These are phyloP conservation scores for Pristionchus arcanus DNA, from an alignment of 2,888 invertebrate species.

Conservation along the genomic window DNA sequence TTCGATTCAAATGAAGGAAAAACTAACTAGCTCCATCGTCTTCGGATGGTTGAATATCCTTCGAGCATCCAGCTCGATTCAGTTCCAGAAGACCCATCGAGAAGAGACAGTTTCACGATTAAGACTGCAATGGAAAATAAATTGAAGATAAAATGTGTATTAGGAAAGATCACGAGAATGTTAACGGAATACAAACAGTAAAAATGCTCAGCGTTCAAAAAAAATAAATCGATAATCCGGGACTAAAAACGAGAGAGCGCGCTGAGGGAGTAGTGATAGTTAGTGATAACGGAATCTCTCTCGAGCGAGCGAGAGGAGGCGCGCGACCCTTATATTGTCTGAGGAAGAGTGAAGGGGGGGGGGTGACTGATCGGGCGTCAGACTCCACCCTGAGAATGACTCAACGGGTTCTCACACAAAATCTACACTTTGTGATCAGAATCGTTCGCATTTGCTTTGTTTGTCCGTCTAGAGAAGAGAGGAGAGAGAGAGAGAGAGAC, in stretches of 20 bases:
- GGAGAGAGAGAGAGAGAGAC: too few relatives aligned
- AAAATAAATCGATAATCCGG: neutral
- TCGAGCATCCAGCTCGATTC: conserved; percentile 34
- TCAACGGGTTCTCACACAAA: neutral
- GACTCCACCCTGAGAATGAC: neutral
- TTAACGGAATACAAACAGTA: neutral
- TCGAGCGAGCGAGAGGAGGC: neutral
- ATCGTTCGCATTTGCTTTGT: neutral
- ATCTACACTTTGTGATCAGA: neutral
- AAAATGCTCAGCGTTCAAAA: neutral
- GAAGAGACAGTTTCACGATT: neutral
- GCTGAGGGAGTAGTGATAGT: neutral
- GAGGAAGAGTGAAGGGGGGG: neutral
- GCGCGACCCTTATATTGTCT: conserved; percentile 11
- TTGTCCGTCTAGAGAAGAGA: conserved; percentile 11
- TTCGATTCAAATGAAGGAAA: neutral
- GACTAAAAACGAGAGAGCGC: conserved; percentile 5
- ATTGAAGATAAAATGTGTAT: neutral
- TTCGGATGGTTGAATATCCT: conserved; percentile 31
- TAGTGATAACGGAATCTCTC: conserved; percentile 18
- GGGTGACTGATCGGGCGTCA: neutral
- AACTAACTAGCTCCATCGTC: conserved; percentile 29
- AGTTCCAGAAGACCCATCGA: conserved; percentile 5
- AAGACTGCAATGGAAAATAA: neutral
- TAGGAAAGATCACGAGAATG: neutral